Conservation (phyloP, 2,797 vertebrate genomes). For the Myripristis jacobus region DNA sequence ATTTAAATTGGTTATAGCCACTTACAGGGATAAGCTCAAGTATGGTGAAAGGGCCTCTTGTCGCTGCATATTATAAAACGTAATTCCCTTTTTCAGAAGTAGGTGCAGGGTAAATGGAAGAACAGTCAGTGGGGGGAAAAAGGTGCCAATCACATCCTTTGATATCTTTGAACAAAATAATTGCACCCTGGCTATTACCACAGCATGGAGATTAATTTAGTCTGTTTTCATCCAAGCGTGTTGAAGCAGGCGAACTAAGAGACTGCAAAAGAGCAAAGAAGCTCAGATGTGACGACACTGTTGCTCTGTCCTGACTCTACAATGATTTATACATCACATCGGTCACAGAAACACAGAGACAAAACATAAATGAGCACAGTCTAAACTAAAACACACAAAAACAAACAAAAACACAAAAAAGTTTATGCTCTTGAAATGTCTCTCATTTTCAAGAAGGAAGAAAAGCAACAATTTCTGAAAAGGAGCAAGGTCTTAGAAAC, state of each 20-base stretch:
- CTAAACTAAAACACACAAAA: not conserved
- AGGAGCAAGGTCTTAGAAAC: too few relatives aligned
- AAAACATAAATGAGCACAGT: not conserved
- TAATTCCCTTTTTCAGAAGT: constrained; percentile 4
- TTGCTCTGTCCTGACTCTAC: not conserved
- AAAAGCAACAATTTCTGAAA: not conserved
- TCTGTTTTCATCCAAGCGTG: not conserved
- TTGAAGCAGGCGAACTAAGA: not conserved
- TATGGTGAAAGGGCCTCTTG: not conserved
- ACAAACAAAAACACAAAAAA: not conserved
- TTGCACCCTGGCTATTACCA: not conserved
- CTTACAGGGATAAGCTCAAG: not conserved
- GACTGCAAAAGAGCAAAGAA: not conserved
- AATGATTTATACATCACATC: not conserved
- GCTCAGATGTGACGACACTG: not conserved
- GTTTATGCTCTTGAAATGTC: not conserved
- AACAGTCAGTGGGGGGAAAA: constrained; percentile 8
- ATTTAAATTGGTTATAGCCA: not conserved
- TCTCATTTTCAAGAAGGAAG: too few relatives aligned
- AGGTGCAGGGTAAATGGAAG: not conserved
- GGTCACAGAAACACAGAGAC: not conserved
- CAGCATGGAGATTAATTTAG: not conserved
- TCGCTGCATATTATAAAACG: not conserved
- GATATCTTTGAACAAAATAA: constrained; percentile 5
- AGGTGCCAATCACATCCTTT: constrained; percentile 11